Conservation (phyloP, 2,113 vertebrate species). For the Procavia capensis region DNA sequence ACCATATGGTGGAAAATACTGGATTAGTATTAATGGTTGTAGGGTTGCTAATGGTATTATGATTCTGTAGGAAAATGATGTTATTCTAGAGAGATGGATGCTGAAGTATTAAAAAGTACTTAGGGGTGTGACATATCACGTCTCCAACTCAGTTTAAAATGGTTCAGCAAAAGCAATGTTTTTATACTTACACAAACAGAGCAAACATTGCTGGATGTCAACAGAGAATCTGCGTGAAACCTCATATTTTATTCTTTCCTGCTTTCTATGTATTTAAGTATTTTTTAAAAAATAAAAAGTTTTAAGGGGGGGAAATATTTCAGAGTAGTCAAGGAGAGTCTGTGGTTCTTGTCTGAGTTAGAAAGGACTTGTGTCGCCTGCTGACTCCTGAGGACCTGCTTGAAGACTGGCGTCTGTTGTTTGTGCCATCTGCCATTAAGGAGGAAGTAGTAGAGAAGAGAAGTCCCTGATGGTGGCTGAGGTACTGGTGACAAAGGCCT, state of each 20-base stretch:
- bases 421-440: neutral
- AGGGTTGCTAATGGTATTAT: neutral
- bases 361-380: neutral
- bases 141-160: neutral
- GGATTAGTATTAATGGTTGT: neutral
- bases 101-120: neutral
- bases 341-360: constrained; percentile 45
- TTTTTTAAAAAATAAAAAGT: neutral
- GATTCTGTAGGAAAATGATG: neutral
- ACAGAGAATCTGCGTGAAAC: neutral
- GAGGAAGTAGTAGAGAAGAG: neutral
- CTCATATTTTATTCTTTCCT: neutral
- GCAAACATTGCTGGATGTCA: neutral
- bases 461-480: neutral
- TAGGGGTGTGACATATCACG: neutral
- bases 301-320: neutral
- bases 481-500: constrained; percentile 19
- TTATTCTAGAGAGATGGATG: neutral
- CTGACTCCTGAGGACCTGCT: neutral
- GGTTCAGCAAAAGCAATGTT: neutral
- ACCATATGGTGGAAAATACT: neutral
- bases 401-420: constrained; percentile 49
- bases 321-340: neutral
- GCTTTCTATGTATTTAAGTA: neutral
- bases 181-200: neutral